phyloP scores from a whole-genome alignment of 2,888 invertebrate genomes.

The Laspeyria flexula region DNA sequence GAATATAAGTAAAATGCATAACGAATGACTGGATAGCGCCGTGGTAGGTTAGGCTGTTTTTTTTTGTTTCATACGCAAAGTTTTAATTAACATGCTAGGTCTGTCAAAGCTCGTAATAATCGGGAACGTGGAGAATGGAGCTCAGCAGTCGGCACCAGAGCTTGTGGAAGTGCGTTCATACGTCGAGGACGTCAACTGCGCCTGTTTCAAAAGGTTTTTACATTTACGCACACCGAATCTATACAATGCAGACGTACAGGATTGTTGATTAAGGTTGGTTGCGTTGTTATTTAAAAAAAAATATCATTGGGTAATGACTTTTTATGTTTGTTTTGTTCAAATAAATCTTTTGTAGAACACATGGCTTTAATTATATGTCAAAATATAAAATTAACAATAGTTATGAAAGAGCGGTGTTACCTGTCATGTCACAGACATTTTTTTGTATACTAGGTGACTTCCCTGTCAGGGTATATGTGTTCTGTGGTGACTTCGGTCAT shows the following conservation, averaged over 20 bases:
- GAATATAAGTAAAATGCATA: slow-evolving; percentile 19
- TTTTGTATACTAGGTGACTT: no score
- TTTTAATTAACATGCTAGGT: slow-evolving; percentile 66
- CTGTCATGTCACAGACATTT: no score
- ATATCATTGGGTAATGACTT: background rate
- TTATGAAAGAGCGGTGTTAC: no score
- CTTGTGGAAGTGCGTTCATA: slow-evolving; percentile 38
- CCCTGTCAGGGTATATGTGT: no score
- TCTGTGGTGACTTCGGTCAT: no score
- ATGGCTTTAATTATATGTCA: no score
- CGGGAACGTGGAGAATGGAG: slow-evolving; percentile 37
- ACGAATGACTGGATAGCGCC: slow-evolving; percentile 22
- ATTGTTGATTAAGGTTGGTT: background rate
- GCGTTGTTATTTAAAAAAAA: background rate
- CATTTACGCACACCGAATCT: slow-evolving; percentile 14
- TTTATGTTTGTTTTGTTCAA: no score
- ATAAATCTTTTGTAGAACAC: no score
- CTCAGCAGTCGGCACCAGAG: background rate
- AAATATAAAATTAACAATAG: no score
- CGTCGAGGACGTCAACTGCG: slow-evolving; percentile 24
- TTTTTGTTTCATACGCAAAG: slow-evolving; percentile 41
- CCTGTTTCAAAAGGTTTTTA: slow-evolving; percentile 34
- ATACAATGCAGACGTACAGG: background rate
- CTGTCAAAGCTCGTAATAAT: slow-evolving; percentile 67
- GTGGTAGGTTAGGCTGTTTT: slow-evolving; percentile 20